A percentile compares a stretch with the other conserved stretches of the same genome.
Conservation (phyloP, 53 echinoderm and acorn worm species). For the Mesocentrotus franciscanus region DNA sequence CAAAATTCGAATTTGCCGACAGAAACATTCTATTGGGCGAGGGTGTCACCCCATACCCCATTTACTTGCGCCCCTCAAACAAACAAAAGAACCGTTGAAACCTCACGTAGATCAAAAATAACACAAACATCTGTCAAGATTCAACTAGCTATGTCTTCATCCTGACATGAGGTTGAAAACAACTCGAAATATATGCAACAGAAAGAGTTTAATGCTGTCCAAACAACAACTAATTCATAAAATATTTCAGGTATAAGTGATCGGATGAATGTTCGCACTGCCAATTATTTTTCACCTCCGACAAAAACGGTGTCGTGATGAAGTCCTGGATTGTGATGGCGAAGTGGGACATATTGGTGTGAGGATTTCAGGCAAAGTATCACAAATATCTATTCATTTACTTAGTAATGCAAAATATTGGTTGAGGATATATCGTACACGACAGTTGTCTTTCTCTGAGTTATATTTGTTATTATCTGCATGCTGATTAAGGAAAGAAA, state of each 20-base stretch:
- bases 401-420: not conserved
- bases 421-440: not conserved
- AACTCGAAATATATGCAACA: not conserved
- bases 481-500: too few relatives aligned
- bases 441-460: too few relatives aligned
- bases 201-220: not conserved
- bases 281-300: not conserved
- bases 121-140: constrained; percentile 13
- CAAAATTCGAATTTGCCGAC: too few relatives aligned
- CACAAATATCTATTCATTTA: not conserved
- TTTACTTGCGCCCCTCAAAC: too few relatives aligned
- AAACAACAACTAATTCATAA: not conserved
- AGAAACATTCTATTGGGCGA: too few relatives aligned
- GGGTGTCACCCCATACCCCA: too few relatives aligned
- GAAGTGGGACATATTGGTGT: not conserved
- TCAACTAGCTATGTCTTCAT: not conserved
- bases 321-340: not conserved
- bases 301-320: not conserved
- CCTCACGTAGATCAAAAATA: constrained; percentile 3
- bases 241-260: constrained; percentile 13
- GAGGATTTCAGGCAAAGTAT: not conserved
- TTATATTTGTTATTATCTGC: too few relatives aligned
- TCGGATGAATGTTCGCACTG: not conserved
- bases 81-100: not conserved
- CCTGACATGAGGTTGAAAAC: not conserved